Evolutionary conservation across 2,797 vertebrate genomes (phyloP).

Genomic region (Sparus aurata): DNA sequence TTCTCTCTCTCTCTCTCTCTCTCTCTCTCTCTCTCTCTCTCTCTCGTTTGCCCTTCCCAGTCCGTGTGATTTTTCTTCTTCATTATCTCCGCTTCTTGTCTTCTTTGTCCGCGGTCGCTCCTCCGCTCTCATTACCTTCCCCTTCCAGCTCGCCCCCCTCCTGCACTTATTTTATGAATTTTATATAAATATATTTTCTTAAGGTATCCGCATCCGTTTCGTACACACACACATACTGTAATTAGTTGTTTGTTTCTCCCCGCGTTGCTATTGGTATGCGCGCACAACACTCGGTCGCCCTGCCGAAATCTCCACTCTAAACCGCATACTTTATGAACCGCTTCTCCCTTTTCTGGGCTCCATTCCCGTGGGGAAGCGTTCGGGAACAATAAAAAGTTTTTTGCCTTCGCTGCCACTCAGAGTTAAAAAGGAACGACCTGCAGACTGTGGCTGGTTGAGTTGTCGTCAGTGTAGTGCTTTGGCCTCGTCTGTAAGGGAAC

Average conservation of each 20-base stretch:
- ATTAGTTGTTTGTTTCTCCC: slow-evolving; percentile 58
- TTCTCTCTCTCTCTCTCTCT: too few species aligned
- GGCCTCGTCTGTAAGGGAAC: slow-evolving; percentile 28
- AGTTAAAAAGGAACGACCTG: slow-evolving; percentile 35
- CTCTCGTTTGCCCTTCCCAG: slow-evolving; percentile 54
- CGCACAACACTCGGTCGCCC: slow-evolving; percentile 40
- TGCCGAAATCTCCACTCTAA: slow-evolving; percentile 58
- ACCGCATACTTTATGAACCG: slow-evolving; percentile 57
- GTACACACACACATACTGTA: slow-evolving; percentile 25
- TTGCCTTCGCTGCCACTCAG: slow-evolving; percentile 48
- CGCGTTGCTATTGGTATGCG: slow-evolving; percentile 36
- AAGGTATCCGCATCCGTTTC: slow-evolving; percentile 22
- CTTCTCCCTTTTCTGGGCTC: slow-evolving; percentile 38
- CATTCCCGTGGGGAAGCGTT: slow-evolving; percentile 41
- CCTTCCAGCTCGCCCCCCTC: slow-evolving; percentile 6
- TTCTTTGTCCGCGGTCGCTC: slow-evolving; percentile 35
- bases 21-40: slow-evolving; percentile 22
- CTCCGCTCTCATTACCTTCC: slow-evolving; percentile 54
- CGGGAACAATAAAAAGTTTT: slow-evolving; percentile 51
- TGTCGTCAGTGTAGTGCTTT: slow-evolving; percentile 33
- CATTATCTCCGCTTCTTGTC: slow-evolving; percentile 52
- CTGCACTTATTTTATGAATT: slow-evolving; percentile 27
- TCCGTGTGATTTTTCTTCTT: slow-evolving; percentile 54
- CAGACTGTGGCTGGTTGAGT: slow-evolving; percentile 22
- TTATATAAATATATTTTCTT: slow-evolving; percentile 1